Percentiles rank a stretch among this genome's conserved stretches.
These are phyloP conservation scores for Lycophotia porphyrea DNA, from an alignment of 2,888 invertebrate genomes.

Conservation along the genomic window DNA sequence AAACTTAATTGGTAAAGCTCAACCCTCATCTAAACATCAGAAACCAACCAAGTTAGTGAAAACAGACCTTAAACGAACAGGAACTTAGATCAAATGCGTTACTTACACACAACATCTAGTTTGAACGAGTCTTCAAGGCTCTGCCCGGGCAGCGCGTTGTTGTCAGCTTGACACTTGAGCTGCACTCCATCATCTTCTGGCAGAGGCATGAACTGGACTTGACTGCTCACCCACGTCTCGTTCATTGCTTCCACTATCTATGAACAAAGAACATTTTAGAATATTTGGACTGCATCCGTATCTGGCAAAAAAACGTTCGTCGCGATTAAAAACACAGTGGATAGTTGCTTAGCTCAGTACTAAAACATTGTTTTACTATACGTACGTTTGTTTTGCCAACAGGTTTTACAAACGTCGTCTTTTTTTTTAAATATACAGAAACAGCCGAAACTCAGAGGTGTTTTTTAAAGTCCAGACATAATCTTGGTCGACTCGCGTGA, in stretches of 20 bases:
- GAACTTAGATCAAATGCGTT: slow-evolving; percentile 25
- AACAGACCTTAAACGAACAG: background rate
- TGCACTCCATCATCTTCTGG: slow-evolving; percentile 96
- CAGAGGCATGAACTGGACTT: slow-evolving; percentile 94
- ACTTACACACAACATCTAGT: slow-evolving; percentile 97
- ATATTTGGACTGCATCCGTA: background rate
- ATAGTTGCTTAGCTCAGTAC: background rate
- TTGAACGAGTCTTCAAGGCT: slow-evolving; percentile 95
- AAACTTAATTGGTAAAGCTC: background rate
- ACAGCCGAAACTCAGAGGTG: too few relatives aligned
- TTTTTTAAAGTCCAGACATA: too few relatives aligned
- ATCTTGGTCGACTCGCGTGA: too few relatives aligned
- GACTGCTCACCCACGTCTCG: slow-evolving; percentile 94
- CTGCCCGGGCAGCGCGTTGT: slow-evolving; percentile 94
- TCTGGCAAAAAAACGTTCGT: background rate
- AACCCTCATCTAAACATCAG: background rate
- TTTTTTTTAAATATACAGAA: too few relatives aligned
- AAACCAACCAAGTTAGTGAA: background rate
- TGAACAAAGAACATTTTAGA: slow-evolving; percentile 13
- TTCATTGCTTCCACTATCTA: slow-evolving; percentile 92
- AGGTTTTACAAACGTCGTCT: too few relatives aligned
- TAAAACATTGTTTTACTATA: background rate
- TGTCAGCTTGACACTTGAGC: slow-evolving; percentile 96
- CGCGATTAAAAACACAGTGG: background rate
- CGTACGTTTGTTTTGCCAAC: too few relatives aligned